Evolutionary conservation across 64 coral and sea anemone species (phyloP).

Genomic region (Actinia tenebrosa): DNA sequence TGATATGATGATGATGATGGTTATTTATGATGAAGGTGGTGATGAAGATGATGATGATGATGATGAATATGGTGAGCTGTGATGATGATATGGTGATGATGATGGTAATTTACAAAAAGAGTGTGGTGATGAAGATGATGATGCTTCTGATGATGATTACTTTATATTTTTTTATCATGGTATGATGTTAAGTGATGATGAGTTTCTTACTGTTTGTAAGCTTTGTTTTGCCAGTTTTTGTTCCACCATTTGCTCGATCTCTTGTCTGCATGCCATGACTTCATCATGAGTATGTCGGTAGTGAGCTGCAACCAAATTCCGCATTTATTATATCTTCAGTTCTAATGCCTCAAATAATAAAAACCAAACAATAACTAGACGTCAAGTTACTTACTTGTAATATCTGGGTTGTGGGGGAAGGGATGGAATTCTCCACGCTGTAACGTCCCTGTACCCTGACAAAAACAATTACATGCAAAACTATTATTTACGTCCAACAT

Average conservation of each 20-base stretch:
- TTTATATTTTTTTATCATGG: neutral
- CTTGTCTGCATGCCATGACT: constrained; percentile 30
- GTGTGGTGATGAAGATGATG: neutral
- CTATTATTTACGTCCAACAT: neutral
- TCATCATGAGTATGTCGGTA: constrained; percentile 38
- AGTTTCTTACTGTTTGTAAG: constrained; percentile 17
- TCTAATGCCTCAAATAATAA: no score
- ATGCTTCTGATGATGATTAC: neutral
- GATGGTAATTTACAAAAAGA: neutral
- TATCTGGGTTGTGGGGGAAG: constrained; percentile 34
- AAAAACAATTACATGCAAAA: neutral
- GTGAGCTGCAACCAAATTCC: constrained; percentile 25
- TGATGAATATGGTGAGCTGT: neutral
- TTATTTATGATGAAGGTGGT: neutral
- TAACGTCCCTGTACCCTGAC: constrained; percentile 32
- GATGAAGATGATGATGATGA: neutral
- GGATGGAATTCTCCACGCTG: constrained; percentile 43
- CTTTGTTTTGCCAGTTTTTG: constrained; percentile 39
- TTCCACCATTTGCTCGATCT: constrained; percentile 35
- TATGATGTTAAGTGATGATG: neutral
- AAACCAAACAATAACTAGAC: neutral
- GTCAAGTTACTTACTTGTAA: constrained; percentile 24
- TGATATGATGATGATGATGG: neutral
- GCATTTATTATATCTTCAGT: neutral
- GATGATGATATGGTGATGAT: neutral